Conservation (phyloP, 2,113 vertebrate genomes). For the Scatophagus argus region DNA sequence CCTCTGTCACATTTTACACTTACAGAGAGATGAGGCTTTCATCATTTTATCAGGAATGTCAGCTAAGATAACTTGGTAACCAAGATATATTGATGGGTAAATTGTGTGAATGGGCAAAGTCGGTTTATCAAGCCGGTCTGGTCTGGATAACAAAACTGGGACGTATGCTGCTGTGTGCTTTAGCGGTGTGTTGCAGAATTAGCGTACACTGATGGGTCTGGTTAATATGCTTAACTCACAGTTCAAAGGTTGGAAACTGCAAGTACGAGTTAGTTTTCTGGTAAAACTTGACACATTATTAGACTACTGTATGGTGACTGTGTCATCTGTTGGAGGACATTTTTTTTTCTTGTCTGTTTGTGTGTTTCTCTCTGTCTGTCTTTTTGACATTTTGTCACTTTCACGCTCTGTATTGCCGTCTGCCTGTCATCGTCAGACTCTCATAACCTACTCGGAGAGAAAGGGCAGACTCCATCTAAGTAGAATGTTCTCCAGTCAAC, state of each 20-base stretch:
- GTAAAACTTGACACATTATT: neutral
- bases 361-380: neutral
- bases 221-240: neutral
- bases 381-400: constrained; percentile 24
- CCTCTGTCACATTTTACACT: constrained; percentile 2
- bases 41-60: too few relatives aligned
- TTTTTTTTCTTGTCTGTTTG: neutral
- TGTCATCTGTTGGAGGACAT: neutral
- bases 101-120: neutral
- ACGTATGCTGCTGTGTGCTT: neutral
- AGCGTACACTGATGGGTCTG: neutral
- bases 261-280: neutral
- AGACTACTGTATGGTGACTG: neutral
- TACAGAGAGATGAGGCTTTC: constrained; percentile 2
- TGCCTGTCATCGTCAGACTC: constrained; percentile 3
- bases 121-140: neutral
- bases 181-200: neutral
- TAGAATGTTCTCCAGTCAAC: constrained; percentile 29
- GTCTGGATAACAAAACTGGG: neutral
- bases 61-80: neutral
- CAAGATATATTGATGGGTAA: neutral
- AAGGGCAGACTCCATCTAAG: constrained; percentile 1
- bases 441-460: neutral
- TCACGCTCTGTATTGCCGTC: neutral
- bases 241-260: neutral